Conservation (phyloP, 2,113 vertebrate genomes). For the Epinephelus cyanopodus region DNA sequence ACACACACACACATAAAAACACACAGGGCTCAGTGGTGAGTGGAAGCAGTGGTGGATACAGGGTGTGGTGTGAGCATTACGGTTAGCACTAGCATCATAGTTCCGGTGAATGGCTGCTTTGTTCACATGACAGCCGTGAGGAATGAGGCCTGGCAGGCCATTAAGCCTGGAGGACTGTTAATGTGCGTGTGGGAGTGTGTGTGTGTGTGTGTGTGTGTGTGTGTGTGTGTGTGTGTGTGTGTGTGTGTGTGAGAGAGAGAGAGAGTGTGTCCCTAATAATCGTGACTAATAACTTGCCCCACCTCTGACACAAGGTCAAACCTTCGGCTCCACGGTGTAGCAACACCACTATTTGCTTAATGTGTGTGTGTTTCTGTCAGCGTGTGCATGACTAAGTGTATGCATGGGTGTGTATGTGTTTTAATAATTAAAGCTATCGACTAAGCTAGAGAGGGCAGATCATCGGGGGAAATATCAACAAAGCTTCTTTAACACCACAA, state of each 20-base stretch:
- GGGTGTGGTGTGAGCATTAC: conserved; percentile 84
- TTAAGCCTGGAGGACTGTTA: conserved; percentile 79
- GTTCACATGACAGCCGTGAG: conserved; percentile 84
- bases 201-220: conserved; percentile 33
- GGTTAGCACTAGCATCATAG: conserved; percentile 78
- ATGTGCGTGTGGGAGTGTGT: conserved; percentile 55
- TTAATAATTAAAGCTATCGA: conserved; percentile 79
- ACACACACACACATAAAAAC: conserved; percentile 28
- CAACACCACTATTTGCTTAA: conserved; percentile 68
- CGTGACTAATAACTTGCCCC: conserved; percentile 80
- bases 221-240: conserved; percentile 17
- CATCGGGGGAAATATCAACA: conserved; percentile 69
- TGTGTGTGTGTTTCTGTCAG: conserved; percentile 44
- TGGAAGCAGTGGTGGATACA: conserved; percentile 62
- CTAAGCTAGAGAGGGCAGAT: conserved; percentile 63
- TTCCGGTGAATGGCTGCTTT: conserved; percentile 86
- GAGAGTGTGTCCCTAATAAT: conserved; percentile 79
- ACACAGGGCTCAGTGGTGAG: conserved; percentile 57
- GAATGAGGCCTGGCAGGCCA: conserved; percentile 82
- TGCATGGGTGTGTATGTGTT: conserved; percentile 70
- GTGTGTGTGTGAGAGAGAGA: conserved; percentile 32
- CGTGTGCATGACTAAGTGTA: conserved; percentile 50
- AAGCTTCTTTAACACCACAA: conserved; percentile 76
- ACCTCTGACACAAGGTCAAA: conserved; percentile 84
- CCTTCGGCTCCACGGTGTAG: conserved; percentile 60